These are phyloP conservation scores for Apodemus speciosus DNA, from an alignment of 2,113 vertebrate genomes.

Conservation along the genomic window DNA sequence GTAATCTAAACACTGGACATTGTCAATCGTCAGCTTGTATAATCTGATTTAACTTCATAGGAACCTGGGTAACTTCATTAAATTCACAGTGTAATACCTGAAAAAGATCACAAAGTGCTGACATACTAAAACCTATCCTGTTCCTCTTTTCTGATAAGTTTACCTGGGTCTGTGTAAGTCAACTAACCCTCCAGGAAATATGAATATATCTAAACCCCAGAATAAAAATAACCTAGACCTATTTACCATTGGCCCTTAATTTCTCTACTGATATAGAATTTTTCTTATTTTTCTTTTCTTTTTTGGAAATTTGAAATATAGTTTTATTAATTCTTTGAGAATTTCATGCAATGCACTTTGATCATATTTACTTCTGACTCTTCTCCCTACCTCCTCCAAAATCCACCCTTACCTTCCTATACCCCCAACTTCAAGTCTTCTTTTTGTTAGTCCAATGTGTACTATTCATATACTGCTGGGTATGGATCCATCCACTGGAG, in stretches of 20 bases:
- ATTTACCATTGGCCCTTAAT: background rate
- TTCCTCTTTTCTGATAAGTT: conserved; percentile 3
- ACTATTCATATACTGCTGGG: background rate
- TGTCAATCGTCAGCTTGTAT: conserved; percentile 42
- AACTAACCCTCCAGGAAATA: background rate
- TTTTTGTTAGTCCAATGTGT: no score
- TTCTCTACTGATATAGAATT: conserved; percentile 4
- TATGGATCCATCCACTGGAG: background rate
- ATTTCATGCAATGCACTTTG: background rate
- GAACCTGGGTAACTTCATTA: conserved; percentile 42
- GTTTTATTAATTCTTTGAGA: background rate
- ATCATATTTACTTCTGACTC: background rate
- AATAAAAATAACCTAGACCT: background rate
- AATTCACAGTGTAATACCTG: conserved; percentile 21
- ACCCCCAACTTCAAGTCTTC: background rate
- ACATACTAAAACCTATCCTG: background rate
- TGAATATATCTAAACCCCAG: background rate
- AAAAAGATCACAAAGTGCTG: background rate
- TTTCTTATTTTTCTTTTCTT: background rate
- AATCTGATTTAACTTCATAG: conserved; percentile 51
- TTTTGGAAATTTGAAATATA: background rate
- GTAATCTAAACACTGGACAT: conserved; percentile 45
- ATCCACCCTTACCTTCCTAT: background rate
- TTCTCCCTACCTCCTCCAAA: background rate
- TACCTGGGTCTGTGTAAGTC: background rate